These are phyloP conservation scores for Diacarnus erythraeanus DNA, from an alignment of 37 sponge, comb jelly and placozoan genomes.

Conservation along the genomic window DNA sequence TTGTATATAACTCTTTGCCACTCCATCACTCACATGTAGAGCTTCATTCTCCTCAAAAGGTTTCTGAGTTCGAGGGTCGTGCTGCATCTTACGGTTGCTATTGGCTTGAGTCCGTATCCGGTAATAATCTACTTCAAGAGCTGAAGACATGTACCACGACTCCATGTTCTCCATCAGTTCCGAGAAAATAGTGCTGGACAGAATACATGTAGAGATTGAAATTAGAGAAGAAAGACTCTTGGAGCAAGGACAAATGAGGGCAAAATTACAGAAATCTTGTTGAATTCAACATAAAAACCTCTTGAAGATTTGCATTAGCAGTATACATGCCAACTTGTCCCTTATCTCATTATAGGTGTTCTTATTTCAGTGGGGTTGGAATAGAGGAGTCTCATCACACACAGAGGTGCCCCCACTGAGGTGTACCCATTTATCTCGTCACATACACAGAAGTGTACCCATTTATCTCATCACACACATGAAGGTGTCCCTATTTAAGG, in stretches of 20 bases:
- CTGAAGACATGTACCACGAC: slow-evolving; percentile 46
- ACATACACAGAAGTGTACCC: no score
- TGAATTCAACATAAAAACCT: background rate
- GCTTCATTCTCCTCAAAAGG: slow-evolving; percentile 42
- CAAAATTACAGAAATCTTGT: background rate
- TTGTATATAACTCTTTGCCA: no score
- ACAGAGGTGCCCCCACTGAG: no score
- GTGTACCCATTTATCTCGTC: no score
- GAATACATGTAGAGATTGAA: background rate
- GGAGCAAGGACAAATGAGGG: background rate
- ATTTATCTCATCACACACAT: no score
- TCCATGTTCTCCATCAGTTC: slow-evolving; percentile 78
- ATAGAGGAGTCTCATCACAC: no score
- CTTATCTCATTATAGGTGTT: no score
- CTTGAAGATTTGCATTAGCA: no score
- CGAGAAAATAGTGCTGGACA: slow-evolving; percentile 60
- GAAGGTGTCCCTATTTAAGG: no score
- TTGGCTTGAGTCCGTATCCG: background rate
- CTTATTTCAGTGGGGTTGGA: no score
- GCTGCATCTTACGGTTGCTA: slow-evolving; percentile 15
- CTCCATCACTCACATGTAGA: background rate
- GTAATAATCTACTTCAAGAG: slow-evolving; percentile 33
- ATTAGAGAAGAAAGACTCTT: no score
- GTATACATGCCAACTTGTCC: background rate
- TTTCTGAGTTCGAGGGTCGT: slow-evolving; percentile 48